phyloP scores from a whole-genome alignment of 2,113 vertebrate genomes.

The Cynocephalus volans region DNA sequence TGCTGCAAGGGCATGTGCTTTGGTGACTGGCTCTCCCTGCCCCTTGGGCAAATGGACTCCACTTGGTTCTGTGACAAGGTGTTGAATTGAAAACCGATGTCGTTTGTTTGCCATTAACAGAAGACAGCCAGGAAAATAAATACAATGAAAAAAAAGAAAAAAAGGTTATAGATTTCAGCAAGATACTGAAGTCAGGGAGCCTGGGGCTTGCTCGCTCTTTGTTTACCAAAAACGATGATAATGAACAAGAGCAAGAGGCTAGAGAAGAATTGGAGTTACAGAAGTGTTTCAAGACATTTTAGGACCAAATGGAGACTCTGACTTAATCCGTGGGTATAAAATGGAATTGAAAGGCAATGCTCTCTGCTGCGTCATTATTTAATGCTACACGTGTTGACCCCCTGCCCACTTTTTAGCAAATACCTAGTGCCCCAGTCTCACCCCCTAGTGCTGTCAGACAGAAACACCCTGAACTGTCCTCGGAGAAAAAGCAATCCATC shows the following conservation, averaged over 20 bases:
- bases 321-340: background rate
- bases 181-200: background rate
- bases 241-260: background rate
- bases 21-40: too few species aligned
- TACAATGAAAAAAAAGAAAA: background rate
- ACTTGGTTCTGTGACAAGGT: too few species aligned
- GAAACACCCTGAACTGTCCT: background rate
- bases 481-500: background rate
- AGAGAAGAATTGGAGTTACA: background rate
- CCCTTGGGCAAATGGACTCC: too few species aligned
- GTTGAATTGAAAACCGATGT: background rate
- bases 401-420: background rate
- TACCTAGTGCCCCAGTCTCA: background rate
- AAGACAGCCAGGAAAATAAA: constrained; percentile 17
- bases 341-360: background rate
- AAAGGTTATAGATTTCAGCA: background rate
- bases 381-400: background rate
- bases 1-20: too few species aligned
- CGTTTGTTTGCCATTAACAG: background rate
- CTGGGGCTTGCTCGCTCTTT: background rate
- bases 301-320: background rate
- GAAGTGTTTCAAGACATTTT: background rate
- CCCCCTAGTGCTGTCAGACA: background rate
- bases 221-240: background rate
- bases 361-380: background rate